Evolutionary conservation across 2,113 vertebrate species (phyloP).

Genomic region (Osmerus eperlanus): DNA sequence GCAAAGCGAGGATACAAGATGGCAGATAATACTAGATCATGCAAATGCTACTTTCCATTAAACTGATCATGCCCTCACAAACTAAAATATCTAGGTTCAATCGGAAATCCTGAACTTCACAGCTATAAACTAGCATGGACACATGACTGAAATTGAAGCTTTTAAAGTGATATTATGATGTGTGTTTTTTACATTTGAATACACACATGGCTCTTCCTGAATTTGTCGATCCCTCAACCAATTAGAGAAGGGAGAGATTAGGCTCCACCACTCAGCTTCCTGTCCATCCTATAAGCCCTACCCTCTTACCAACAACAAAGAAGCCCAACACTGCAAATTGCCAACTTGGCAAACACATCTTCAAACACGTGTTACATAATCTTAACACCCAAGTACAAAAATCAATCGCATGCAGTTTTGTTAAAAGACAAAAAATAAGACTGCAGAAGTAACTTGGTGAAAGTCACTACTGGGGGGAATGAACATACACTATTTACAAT

Average conservation of each 20-base stretch:
- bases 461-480: constrained; percentile 15
- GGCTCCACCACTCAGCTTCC: no score
- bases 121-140: neutral
- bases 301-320: no score
- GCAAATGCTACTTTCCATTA: constrained; percentile 10
- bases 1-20: neutral
- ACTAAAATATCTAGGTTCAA: neutral
- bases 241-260: no score
- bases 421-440: neutral
- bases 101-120: neutral
- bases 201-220: no score
- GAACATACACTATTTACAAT: constrained; percentile 49
- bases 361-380: neutral
- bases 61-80: neutral
- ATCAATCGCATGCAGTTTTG: neutral
- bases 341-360: neutral
- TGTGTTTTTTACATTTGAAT: no score
- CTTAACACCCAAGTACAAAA: neutral
- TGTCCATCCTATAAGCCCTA: no score
- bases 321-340: neutral
- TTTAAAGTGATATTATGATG: no score
- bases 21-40: constrained; percentile 8
- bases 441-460: neutral
- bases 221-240: no score
- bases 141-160: constrained; percentile 2